Conservation (phyloP, 1,140 invertebrate species). For the Acromyrmex heyeri region DNA sequence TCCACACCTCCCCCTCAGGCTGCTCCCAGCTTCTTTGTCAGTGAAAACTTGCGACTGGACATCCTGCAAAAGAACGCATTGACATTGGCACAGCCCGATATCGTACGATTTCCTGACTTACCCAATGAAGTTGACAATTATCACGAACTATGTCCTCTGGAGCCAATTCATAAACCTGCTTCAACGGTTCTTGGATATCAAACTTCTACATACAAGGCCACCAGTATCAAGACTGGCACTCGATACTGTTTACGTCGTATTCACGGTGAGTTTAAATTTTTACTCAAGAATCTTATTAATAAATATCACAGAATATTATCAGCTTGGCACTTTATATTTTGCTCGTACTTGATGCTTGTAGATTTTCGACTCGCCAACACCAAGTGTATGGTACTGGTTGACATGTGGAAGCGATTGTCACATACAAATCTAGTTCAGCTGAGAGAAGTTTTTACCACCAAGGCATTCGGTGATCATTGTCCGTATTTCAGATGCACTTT, state of each 20-base stretch:
- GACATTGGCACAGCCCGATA: constrained; percentile 90
- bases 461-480: constrained; percentile 98
- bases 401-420: constrained; percentile 97
- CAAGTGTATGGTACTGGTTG: constrained; percentile 94
- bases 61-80: constrained; percentile 92
- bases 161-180: constrained; percentile 88
- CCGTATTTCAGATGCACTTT: constrained; percentile 83
- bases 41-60: constrained; percentile 92
- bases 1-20: constrained; percentile 86
- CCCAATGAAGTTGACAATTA: constrained; percentile 96
- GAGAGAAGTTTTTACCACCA: constrained; percentile 97
- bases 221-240: constrained; percentile 94
- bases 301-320: not conserved
- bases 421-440: constrained; percentile 97
- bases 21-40: constrained; percentile 89
- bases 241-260: constrained; percentile 95
- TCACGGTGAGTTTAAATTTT: constrained; percentile 89
- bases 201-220: constrained; percentile 96
- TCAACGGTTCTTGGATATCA: constrained; percentile 91
- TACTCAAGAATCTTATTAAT: not conserved
- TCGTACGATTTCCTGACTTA: constrained; percentile 90
- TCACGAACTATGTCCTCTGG: constrained; percentile 94
- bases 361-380: constrained; percentile 93
- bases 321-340: not conserved
- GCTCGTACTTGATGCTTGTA: constrained; percentile 75